Evolutionary conservation across 2,113 vertebrate genomes (phyloP), one percentile per base, ranked within the genome.

Genomic region (Theristicus caerulescens): DNA sequence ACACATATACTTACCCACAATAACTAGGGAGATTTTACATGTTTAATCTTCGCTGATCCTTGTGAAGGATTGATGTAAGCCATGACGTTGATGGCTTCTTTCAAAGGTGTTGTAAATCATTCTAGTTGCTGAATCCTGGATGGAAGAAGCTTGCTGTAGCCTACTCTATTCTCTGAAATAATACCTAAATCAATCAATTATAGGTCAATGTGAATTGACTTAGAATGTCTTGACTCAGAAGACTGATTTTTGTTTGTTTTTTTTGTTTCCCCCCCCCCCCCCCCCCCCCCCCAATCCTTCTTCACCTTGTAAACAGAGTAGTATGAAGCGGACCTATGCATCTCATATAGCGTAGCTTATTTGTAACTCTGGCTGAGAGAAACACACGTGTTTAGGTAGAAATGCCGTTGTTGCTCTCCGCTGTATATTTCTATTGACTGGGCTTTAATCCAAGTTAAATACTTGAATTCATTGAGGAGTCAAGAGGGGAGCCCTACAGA

Each of bases 1-100:
- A 36, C n/a, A 11, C 10, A 3, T 29, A 4, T 0, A 22, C 31
- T 78, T 67, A 59, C 54, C 32, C 1, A 0, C 46, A 25, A 34
- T 22, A 73, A 17, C 72, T 12, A 13, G 52, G 66, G 58, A 42
- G 47, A 21, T 64, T 79, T 49, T 55, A 11, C 25, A 2, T 3
- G 2, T 22, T 47, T 54, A 32, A 24, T 74, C 64, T 84, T 61
- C 16, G 3, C n/a, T 66, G 26, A 2, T 78, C 38, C 62, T 54
- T 22, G 59, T 44, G 65, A 38, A n/a, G 69, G 73, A 62, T 26
- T 34, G 70, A 26, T 55, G 76, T 27, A 19, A 88, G 57, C 58
- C 0, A 1, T 46, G 57, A n/a, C 2, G 8, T 22, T 24, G 70
- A 38, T 72, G 54, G 72, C 38, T 78, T 61, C 65, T 85, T 79